Percentiles rank a stretch among this genome's conserved stretches.
phyloP scores from a whole-genome alignment of 2,113 vertebrate species.

The Muntiacus muntjak region DNA sequence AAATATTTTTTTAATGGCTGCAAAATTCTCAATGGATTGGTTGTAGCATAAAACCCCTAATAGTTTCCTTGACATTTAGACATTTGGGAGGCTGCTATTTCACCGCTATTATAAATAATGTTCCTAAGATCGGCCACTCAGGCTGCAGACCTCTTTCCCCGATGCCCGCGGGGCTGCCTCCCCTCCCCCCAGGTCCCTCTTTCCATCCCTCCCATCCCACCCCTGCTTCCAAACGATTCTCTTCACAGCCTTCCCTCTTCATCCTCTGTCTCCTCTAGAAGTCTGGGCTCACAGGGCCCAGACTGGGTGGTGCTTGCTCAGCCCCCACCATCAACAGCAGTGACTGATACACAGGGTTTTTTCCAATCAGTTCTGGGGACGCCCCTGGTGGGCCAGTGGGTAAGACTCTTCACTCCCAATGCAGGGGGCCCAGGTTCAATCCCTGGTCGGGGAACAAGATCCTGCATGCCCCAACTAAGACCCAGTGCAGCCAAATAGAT shows the following conservation, averaged over 20 bases:
- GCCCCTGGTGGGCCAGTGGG: background rate
- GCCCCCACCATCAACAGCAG: background rate
- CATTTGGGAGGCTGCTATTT: background rate
- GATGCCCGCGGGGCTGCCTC: fast-evolving
- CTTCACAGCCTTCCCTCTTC: background rate
- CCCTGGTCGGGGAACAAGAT: background rate
- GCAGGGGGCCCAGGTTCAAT: background rate
- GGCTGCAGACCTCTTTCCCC: background rate
- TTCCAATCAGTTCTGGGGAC: background rate
- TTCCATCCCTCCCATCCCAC: fast-evolving
- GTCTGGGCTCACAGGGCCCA: background rate
- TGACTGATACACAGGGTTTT: background rate
- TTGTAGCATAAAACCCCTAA: background rate
- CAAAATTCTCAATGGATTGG: background rate
- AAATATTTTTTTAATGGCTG: background rate
- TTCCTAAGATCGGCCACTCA: fast-evolving
- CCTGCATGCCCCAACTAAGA: background rate
- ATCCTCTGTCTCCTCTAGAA: background rate
- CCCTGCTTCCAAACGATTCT: background rate
- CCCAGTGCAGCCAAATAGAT: background rate
- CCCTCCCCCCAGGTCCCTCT: fast-evolving
- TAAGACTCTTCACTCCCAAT: background rate
- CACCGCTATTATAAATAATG: background rate
- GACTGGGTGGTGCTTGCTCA: background rate
- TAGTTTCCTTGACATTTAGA: background rate